Evolutionary conservation across 2,888 invertebrate species (phyloP).

Genomic region (Mythimna ferrago): DNA sequence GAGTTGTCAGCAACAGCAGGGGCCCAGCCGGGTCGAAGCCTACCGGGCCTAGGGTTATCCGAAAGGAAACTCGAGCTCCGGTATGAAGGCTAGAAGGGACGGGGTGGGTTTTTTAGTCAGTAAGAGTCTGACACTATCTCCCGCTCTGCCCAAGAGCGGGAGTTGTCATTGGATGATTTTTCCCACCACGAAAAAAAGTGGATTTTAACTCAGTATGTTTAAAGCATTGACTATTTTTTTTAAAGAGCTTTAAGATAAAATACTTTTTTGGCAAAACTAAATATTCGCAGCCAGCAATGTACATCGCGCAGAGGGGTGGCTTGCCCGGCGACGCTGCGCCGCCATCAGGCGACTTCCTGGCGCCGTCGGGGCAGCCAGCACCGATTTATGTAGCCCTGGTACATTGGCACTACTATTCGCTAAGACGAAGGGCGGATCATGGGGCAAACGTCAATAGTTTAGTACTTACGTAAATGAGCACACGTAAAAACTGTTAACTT

Average conservation of each 20-base stretch:
- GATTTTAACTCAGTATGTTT: too few relatives aligned
- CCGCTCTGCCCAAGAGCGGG: too few relatives aligned
- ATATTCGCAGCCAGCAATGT: constrained; percentile 68
- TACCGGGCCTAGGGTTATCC: too few relatives aligned
- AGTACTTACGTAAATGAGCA: background rate
- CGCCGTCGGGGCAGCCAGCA: constrained; percentile 60
- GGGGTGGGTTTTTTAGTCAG: too few relatives aligned
- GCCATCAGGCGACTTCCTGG: constrained; percentile 65
- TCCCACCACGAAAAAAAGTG: too few relatives aligned
- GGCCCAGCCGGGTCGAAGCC: too few relatives aligned
- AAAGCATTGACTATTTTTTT: too few relatives aligned
- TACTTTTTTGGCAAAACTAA: background rate
- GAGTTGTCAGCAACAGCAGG: too few relatives aligned
- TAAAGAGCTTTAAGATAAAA: background rate
- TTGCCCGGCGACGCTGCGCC: constrained; percentile 69
- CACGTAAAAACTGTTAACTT: background rate
- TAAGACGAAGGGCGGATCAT: background rate
- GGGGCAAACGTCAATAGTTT: background rate
- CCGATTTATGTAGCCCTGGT: constrained; percentile 44
- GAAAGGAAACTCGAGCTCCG: too few relatives aligned
- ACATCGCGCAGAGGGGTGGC: constrained; percentile 43
- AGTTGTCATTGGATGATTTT: too few relatives aligned
- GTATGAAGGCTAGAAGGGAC: too few relatives aligned
- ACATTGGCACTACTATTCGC: constrained; percentile 13
- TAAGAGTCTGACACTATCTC: too few relatives aligned